Evolutionary conservation across 2,888 invertebrate species (phyloP), one percentile per base, ranked within the genome.

Genomic region (Falcaria lacertinaria): DNA sequence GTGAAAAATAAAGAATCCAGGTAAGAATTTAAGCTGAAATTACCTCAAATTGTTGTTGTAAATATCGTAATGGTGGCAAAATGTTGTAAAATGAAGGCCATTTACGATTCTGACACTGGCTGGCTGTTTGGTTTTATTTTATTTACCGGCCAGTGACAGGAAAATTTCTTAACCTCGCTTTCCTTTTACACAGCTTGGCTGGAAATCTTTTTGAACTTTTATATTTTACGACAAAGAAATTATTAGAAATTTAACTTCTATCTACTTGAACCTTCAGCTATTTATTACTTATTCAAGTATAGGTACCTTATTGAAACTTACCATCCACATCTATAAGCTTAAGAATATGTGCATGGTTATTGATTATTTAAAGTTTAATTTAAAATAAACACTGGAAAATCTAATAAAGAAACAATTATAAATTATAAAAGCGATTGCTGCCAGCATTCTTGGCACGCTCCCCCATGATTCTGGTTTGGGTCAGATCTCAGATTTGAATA

Each of bases 121-220:
- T 61, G 51, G 58, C 19, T 4, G 19, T 19, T 58, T 53, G 34
- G 52, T 48, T 57, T 61, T 60, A 59, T 60, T 63, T 61, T 64
- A 57, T 61, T 64, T 57, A 57, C 44, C 60, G 69, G 77, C 77
- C 80, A 79, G 79, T 69, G 46, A 55, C 48, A 47, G 45, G 42
- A 14, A 8, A 36, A 35, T 38, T 47, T 48, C 44, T 42, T 25
- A 44, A 16, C 22, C 54, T 56, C 52, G 54, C 55, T 52, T 57
- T 49, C 51, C 57, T 56, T 54, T 62, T 45, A 44, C 13, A 49
- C 60, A 43, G 51, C 60, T 69, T 73, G 78, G 74, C 74, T 74
- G 76, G 77, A 62, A 64, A 60, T 50, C 39, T 39, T 38, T 6
- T n/a, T 39, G 37, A 55, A 44, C 42, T 48, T 48, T 57, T 39